Evolutionary conservation across 2,797 vertebrate species (phyloP).

Genomic region (Meda fulgida): DNA sequence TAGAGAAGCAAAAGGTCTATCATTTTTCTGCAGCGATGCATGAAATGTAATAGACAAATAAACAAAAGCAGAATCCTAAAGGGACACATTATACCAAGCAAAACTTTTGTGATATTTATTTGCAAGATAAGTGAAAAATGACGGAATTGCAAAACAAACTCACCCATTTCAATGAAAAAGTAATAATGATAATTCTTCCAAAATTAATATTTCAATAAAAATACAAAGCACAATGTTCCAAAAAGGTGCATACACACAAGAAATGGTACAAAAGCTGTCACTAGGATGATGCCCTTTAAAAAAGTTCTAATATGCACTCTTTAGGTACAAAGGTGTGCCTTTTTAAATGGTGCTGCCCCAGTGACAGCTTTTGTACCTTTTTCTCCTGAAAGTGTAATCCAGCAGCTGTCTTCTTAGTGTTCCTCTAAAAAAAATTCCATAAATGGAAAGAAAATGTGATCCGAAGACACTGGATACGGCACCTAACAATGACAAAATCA

Average conservation of each 20-base stretch:
- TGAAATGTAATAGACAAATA: conserved; percentile 30
- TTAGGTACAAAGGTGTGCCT: background rate
- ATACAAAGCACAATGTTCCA: background rate
- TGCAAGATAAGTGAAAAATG: background rate
- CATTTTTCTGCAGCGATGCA: conserved; percentile 22
- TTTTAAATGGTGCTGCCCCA: too few species aligned
- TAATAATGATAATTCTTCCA: background rate
- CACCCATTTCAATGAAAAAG: background rate
- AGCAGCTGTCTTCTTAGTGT: conserved; percentile 13
- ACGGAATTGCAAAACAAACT: background rate
- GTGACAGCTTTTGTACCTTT: background rate
- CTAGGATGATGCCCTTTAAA: background rate
- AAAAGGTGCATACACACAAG: background rate
- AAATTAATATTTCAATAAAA: background rate
- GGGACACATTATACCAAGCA: background rate
- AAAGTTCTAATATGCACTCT: background rate
- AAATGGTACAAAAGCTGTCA: background rate
- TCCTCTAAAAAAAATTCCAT: conserved; percentile 45
- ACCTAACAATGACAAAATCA: conserved; percentile 51
- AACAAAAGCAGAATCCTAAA: conserved; percentile 14
- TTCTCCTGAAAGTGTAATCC: background rate
- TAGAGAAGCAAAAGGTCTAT: conserved; percentile 53
- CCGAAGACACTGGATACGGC: conserved; percentile 40
- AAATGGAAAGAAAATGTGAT: conserved; percentile 40
- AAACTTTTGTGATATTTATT: background rate